Base-by-base conservation (phyloP, 2,797 vertebrate species). In the Scleropages formosus region DNA sequence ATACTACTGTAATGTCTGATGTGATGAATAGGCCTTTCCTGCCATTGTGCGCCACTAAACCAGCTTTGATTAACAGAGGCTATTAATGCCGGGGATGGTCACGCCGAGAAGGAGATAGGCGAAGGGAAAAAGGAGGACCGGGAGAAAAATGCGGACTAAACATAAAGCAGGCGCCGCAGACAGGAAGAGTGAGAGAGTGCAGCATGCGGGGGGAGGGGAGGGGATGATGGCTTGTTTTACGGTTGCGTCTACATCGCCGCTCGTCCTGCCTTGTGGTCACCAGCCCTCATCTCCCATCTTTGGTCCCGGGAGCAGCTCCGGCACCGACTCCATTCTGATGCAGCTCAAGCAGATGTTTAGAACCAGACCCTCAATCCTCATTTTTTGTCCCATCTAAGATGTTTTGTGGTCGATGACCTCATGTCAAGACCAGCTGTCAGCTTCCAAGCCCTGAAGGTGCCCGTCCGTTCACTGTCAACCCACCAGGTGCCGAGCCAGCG, bases 61-160 rank as follows among this genome's bases (percentile, higher is more conserved):
- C 75, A 63, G 73, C 61, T 27, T 76, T 90, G 89, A 91, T 90
- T 92, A 91, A 92, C 86, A 72, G 87, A 78, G 84, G 86, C 88
- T 89, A 92, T 93, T 90, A 91, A 86, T 79, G 75, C 84, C 79
- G 84, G 84, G 89, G 90, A 88, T 89, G 88, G 89, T 89, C 78
- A 80, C 86, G 88, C 84, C 74, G 81, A 73, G 78, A 78, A 69
- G 80, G 80, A 81, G 84, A 80, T 76, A 85, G 79, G 71, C 73
- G 78, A 49, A 58, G 68, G 81, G 74, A 78, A 78, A 83, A 79
- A 76, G 67, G 74, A 73, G 77, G 72, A 78, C 78, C 66, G 73
- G 78, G 74, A 83, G 77, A 51, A 72, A 80, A 80, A 80, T 0
- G 71, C 47, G 49, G 75, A 70, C n/a, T 56, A 56, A 56, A 62